Evolutionary conservation across 2,888 invertebrate genomes (phyloP), one percentile per base, ranked within the genome.

Genomic region (Rhamphomyia laevipes): DNA sequence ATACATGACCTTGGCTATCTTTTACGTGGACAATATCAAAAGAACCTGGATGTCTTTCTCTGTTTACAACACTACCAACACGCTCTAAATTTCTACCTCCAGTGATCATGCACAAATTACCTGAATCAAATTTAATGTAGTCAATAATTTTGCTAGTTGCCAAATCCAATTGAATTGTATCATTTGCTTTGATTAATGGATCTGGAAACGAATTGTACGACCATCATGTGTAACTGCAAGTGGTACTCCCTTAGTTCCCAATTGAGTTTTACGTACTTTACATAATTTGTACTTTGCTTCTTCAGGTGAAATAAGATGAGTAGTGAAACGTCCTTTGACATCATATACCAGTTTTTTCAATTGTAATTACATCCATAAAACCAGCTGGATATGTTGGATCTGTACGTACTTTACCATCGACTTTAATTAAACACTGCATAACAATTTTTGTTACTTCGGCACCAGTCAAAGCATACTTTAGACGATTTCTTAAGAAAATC

Each of bases 271-370:
- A 67, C 81, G 84, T 49, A 99, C 94, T 74, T 95, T 94, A 80
- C 96, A 96, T 67, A 99, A 77, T 77, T 99, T 99, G 78, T 97
- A 97, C 94, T 94, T 92, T 41, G 97, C 96, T 76, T 99, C 99
- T 68, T 95, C 95, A 48, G 86, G 82, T 47, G 94, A 91, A 64
- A 99, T 99, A 62, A 97, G 83, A 72, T 99, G 99, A 58, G 96
- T 87, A 58, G 92, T 87, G 74, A 96, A 99, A 62, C 99, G 82
- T 54, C 99, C 99, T 74, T 99, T 99, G 41, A 96, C 93, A 72
- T 99, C 99, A 73, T 97, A 99, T 66, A 99, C 88, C 89, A 53
- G 97, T 99, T 75, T 94, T 96, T 65, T 99, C 96, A 74, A 99
- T 97, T 51, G 89, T 86, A 57, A 99, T 84, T 53, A 99, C 97